phyloP scores from a whole-genome alignment of 1,140 invertebrate genomes.

The Drusus annulatus region DNA sequence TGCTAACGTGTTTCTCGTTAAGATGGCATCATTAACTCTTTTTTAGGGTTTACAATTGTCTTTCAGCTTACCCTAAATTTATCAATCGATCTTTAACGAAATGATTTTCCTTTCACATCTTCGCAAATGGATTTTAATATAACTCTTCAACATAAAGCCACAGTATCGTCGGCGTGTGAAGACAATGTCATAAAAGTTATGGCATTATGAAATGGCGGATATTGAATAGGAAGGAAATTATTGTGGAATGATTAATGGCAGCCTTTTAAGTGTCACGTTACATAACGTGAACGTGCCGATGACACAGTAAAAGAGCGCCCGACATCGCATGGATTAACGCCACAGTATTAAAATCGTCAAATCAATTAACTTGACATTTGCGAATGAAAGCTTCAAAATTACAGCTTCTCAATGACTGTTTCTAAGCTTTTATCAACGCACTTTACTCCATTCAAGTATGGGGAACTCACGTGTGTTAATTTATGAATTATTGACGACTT shows the following conservation, averaged over 20 bases:
- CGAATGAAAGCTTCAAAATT: not conserved
- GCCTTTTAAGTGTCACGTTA: conserved; percentile 45
- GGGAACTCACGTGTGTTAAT: too few species aligned
- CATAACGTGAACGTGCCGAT: conserved; percentile 43
- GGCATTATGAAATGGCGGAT: conserved; percentile 39
- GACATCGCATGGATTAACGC: conserved; percentile 40
- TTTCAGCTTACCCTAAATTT: too few species aligned
- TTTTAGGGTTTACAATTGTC: too few species aligned
- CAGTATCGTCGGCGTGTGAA: not conserved
- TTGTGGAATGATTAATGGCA: conserved; percentile 57
- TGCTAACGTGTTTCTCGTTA: too few species aligned
- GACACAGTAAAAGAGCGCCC: conserved; percentile 47
- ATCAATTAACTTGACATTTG: conserved; percentile 8
- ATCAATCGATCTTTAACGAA: too few species aligned
- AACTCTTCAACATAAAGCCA: too few species aligned
- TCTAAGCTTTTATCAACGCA: too few species aligned
- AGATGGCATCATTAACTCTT: too few species aligned
- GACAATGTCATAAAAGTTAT: conserved; percentile 6
- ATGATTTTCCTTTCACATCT: too few species aligned
- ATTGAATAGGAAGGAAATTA: conserved; percentile 56
- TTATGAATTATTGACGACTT: too few species aligned
- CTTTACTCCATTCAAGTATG: too few species aligned
- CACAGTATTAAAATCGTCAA: conserved; percentile 22
- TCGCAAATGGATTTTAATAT: too few species aligned
- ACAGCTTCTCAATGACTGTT: not conserved